Conservation (phyloP, 2,797 vertebrate species). For the Eulemur mongoz region DNA sequence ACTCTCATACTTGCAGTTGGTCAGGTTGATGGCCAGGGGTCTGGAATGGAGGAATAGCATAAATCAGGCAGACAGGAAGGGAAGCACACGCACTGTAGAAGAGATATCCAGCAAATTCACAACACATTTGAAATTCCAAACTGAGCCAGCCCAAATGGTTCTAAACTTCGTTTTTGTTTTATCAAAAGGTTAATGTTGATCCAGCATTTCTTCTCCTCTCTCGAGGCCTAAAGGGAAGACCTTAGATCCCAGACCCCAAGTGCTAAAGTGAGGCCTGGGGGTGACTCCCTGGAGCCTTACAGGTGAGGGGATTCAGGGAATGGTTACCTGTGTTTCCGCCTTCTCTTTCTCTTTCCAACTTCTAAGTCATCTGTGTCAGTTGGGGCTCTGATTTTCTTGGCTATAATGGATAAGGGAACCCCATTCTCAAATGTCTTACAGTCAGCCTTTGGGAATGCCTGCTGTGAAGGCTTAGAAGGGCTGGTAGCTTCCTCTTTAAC, state of each 20-base stretch:
- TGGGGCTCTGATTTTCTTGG: constrained; percentile 30
- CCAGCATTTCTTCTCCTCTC: not conserved
- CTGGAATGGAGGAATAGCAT: constrained; percentile 76
- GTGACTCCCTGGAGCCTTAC: not conserved
- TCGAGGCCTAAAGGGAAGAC: not conserved
- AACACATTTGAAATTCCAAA: not conserved
- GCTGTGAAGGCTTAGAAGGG: not conserved
- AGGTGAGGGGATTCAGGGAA: not conserved
- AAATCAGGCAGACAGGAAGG: not conserved
- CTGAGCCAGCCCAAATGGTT: not conserved
- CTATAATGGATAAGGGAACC: not conserved
- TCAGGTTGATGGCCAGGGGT: constrained; percentile 84
- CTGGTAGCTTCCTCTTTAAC: not conserved
- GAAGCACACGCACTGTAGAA: not conserved
- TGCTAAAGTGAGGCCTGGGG: not conserved
- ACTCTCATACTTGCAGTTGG: constrained; percentile 87
- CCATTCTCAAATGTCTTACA: not conserved
- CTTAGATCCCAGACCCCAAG: not conserved
- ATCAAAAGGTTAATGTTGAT: not conserved
- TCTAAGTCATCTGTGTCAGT: constrained; percentile 49
- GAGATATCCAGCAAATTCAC: not conserved
- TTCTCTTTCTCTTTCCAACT: constrained; percentile 73
- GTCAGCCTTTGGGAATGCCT: constrained; percentile 26
- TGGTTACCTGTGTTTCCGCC: constrained; percentile 77
- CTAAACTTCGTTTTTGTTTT: not conserved